Conservation (phyloP, 2,113 vertebrate species). For the Melanostigma gelatinosum region DNA sequence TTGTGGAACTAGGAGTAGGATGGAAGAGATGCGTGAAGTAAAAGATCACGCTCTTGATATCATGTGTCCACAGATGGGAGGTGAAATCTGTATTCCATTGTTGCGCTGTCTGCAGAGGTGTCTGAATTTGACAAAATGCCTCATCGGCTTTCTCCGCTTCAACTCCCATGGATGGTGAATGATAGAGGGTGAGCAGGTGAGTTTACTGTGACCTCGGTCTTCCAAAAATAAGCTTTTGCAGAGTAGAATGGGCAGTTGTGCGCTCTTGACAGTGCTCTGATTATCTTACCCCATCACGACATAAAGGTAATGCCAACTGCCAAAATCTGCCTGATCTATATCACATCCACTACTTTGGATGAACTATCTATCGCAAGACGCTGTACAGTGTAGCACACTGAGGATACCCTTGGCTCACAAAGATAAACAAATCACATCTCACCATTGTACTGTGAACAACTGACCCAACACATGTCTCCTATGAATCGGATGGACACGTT, state of each 20-base stretch:
- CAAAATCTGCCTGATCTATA: conserved; percentile 13
- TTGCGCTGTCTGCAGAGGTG: conserved; percentile 67
- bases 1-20: conserved; percentile 49
- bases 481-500: conserved; percentile 55
- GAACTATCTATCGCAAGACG: conserved; percentile 51
- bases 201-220: conserved; percentile 39
- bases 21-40: conserved; percentile 46
- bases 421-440: conserved; percentile 53
- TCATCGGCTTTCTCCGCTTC: conserved; percentile 51
- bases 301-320: conserved; percentile 23
- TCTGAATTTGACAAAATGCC: conserved; percentile 60
- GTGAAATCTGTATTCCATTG: conserved; percentile 67
- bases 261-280: conserved; percentile 18
- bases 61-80: conserved; percentile 49
- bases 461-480: conserved; percentile 47
- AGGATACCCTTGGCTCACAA: conserved; percentile 29
- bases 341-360: conserved; percentile 24
- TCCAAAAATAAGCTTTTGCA: conserved; percentile 43
- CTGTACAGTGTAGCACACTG: conserved; percentile 40
- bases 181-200: conserved; percentile 32
- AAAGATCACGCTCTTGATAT: conserved; percentile 58
- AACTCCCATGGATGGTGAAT: conserved; percentile 45
- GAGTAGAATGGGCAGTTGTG: conserved; percentile 26
- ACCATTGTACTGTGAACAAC: conserved; percentile 55
- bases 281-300: conserved; percentile 18